These are phyloP conservation scores for Troglohyphantes excavatus DNA, from an alignment of 2,888 invertebrate species.

Conservation along the genomic window DNA sequence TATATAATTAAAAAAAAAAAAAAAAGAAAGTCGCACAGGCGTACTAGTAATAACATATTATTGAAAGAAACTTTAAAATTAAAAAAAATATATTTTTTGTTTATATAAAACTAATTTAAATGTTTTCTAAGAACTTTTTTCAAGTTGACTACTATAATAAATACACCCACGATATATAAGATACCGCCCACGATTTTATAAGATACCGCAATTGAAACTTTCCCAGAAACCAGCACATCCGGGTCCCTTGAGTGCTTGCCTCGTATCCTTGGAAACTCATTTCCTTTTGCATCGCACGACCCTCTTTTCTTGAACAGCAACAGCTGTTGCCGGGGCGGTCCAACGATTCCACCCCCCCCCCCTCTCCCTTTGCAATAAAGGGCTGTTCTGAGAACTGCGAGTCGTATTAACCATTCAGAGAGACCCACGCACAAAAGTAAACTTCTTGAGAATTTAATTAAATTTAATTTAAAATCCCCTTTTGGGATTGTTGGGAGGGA, in stretches of 20 bases:
- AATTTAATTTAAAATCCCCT: conserved; percentile 37
- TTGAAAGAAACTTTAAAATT: too few relatives aligned
- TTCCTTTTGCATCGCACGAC: not conserved
- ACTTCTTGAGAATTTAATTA: conserved; percentile 42
- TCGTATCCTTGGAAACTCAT: not conserved
- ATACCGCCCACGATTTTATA: too few relatives aligned
- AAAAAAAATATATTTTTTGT: too few relatives aligned
- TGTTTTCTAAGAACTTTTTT: too few relatives aligned
- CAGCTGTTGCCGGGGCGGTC: conserved; percentile 27
- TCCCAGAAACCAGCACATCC: too few relatives aligned
- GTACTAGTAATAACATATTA: too few relatives aligned
- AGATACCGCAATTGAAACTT: too few relatives aligned
- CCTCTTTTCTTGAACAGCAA: not conserved
- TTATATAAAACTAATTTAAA: too few relatives aligned
- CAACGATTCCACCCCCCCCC: not conserved
- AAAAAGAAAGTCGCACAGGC: too few relatives aligned
- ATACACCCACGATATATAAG: too few relatives aligned
- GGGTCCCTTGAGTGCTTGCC: not conserved
- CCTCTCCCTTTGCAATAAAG: not conserved
- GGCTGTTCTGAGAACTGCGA: not conserved
- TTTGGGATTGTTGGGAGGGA: not conserved
- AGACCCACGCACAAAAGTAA: conserved; percentile 13
- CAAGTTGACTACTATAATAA: too few relatives aligned
- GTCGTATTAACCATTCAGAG: not conserved
- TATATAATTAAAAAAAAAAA: too few relatives aligned